Evolutionary conservation across 2,888 invertebrate species (phyloP).

Genomic region (Lomographa bimaculata): DNA sequence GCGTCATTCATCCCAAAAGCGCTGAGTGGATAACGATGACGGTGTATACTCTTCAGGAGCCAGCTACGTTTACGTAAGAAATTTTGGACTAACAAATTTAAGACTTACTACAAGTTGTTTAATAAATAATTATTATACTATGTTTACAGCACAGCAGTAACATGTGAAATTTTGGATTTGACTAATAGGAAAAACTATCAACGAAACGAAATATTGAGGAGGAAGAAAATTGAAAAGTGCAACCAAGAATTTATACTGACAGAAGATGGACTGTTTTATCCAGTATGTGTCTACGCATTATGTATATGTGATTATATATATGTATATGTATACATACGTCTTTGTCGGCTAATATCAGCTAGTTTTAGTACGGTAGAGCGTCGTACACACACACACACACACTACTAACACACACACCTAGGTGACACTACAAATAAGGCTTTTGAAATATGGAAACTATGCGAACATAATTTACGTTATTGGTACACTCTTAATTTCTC

Average conservation of each 20-base stretch:
- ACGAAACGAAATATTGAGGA: constrained; percentile 60
- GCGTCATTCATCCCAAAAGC: constrained; percentile 64
- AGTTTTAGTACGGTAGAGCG: too few relatives aligned
- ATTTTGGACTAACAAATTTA: constrained; percentile 4
- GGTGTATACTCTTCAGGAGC: constrained; percentile 71
- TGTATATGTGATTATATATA: too few relatives aligned
- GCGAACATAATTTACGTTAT: too few relatives aligned
- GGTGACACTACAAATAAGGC: too few relatives aligned
- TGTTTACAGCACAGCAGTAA: constrained; percentile 59
- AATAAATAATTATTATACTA: too few relatives aligned
- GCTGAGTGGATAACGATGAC: constrained; percentile 77
- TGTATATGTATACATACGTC: too few relatives aligned
- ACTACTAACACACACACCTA: too few relatives aligned
- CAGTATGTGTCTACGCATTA: constrained; percentile 45
- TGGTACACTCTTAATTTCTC: too few relatives aligned
- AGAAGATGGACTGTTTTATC: constrained; percentile 62
- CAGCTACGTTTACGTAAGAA: constrained; percentile 73
- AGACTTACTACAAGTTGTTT: too few relatives aligned
- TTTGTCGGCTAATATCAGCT: too few relatives aligned
- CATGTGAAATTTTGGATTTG: constrained; percentile 72
- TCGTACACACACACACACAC: too few relatives aligned
- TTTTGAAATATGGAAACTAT: too few relatives aligned
- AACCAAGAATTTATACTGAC: constrained; percentile 74
- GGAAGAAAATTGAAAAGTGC: constrained; percentile 66
- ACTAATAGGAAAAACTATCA: constrained; percentile 66